Conservation (phyloP, 2,113 vertebrate species). For the Barbus barbus region DNA sequence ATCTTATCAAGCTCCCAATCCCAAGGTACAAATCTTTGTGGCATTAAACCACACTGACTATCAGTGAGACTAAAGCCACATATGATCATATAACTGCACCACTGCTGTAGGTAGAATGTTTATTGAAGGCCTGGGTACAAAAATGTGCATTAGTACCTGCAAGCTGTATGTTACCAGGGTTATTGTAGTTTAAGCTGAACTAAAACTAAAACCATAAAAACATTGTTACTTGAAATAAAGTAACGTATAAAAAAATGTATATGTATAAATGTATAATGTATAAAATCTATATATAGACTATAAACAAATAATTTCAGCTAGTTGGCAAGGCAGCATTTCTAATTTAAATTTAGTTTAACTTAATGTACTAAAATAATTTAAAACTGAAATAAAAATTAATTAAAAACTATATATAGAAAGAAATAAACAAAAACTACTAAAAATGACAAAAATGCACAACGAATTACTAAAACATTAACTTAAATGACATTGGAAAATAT, state of each 20-base stretch:
- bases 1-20: constrained; percentile 10
- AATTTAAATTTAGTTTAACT: neutral
- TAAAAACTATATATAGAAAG: neutral
- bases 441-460: neutral
- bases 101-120: neutral
- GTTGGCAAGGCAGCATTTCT: neutral
- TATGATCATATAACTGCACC: neutral
- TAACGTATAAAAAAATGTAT: too few relatives aligned
- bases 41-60: constrained; percentile 5
- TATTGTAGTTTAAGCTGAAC: neutral
- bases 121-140: neutral
- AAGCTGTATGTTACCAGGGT: neutral
- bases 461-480: too few relatives aligned
- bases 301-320: neutral
- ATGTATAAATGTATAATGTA: too few relatives aligned
- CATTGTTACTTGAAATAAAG: too few relatives aligned
- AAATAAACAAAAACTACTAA: neutral
- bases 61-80: neutral
- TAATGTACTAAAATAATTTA: too few relatives aligned
- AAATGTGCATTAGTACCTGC: neutral
- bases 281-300: too few relatives aligned
- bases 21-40: constrained; percentile 11
- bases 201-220: neutral
- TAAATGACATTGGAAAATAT: neutral
- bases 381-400: too few relatives aligned